phyloP scores from a whole-genome alignment of 2,888 invertebrate genomes.

The Priocnemis perturbator region DNA sequence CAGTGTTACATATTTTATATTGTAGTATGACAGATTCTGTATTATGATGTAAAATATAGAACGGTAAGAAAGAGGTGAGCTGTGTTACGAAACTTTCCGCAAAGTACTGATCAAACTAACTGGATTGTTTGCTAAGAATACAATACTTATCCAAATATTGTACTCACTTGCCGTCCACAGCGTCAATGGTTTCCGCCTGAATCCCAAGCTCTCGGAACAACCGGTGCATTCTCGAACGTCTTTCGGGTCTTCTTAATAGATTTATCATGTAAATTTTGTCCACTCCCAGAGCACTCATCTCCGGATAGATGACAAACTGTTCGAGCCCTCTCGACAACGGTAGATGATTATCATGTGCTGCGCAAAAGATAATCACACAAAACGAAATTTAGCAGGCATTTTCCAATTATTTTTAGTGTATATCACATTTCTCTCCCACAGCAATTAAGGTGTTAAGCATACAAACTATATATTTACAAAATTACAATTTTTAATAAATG shows the following conservation, averaged over 20 bases:
- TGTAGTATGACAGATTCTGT: no score
- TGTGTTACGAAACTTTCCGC: no score
- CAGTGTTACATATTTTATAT: no score
- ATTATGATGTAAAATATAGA: no score
- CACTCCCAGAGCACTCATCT: slow-evolving; percentile 82
- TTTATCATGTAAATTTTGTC: slow-evolving; percentile 95
- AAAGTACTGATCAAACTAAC: no score
- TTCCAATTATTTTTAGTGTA: no score
- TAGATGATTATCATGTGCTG: slow-evolving; percentile 55
- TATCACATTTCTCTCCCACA: no score
- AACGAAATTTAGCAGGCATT: slow-evolving; percentile 60
- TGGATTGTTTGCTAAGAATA: no score
- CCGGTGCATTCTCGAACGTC: slow-evolving; percentile 86
- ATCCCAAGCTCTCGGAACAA: slow-evolving; percentile 90
- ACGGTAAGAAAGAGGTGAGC: no score
- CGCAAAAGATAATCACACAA: slow-evolving; percentile 52
- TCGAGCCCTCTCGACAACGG: slow-evolving; percentile 64
- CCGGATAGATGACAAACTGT: slow-evolving; percentile 70
- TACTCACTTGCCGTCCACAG: slow-evolving; percentile 92
- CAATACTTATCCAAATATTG: no score
- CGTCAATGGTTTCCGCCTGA: slow-evolving; percentile 84
- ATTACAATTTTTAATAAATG: slow-evolving; percentile 2
- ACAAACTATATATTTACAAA: background rate
- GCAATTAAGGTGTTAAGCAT: no score
- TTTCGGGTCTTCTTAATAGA: slow-evolving; percentile 87